Evolutionary conservation across 2,888 invertebrate species (phyloP), one percentile per base, ranked within the genome.

Genomic region (Brachyptera putata): DNA sequence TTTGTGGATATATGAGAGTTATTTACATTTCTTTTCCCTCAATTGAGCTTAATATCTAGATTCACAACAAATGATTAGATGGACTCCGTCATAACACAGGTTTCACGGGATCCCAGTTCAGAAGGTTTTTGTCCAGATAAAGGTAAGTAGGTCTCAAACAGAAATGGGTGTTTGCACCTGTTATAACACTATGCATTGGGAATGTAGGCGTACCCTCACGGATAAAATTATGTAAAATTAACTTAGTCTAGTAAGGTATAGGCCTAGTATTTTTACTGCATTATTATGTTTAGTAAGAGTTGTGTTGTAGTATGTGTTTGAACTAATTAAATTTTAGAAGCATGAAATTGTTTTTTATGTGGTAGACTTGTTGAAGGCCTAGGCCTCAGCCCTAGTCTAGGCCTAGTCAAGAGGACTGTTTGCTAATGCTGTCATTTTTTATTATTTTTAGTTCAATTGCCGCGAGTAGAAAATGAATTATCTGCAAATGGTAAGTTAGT

Each of bases 51-150:
- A 43, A 62, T 46, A 53, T 57, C 62, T 61, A 61, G 63, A 63
- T 62, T 59, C 61, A 39, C 61, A 66, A 75, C 81, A 80, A 83
- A 85, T 85, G 85, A 84, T 82, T 83, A 82, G 87, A 93, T 93
- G 95, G 95, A 95, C 92, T 95, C 94, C 89, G 94, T 95, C 84
- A 95, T 95, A 81, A 93, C 94, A 81, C 93, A 94, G 87, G 95
- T 94, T 85, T 91, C 91, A 83, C 89, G 93, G 84, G 94, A 95
- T 87, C 94, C 81, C 89, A 90, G 83, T 84, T 91, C 81, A 91
- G 89, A 83, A 91, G 87, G n/a, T 82, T 89, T 87, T 84, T 84
- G 87, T 79, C 83, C 87, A 82, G 93, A 92, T 82, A 92, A 93
- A 91, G 92, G 93, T 93, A 85, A 85, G 73, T 68, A 62, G 64